Evolutionary conservation across 2,113 vertebrate species (phyloP), one percentile per base, ranked within the genome.

Genomic region (Phocoena phocoena): DNA sequence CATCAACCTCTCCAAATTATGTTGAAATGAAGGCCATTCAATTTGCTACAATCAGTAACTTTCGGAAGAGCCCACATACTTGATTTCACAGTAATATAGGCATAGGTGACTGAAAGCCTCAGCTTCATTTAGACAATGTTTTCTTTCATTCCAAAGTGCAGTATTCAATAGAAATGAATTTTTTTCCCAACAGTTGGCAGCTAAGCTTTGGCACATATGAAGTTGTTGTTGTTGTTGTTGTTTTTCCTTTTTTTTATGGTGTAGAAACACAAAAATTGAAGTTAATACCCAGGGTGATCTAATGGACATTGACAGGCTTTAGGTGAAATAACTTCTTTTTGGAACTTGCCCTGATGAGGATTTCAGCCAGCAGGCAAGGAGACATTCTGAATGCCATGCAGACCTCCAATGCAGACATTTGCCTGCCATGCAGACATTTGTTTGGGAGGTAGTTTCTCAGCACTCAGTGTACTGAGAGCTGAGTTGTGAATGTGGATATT

Each of bases 1-100:
- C 98, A 98, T 99, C 98, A 98, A 98, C 98, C 98, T 98, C 98
- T 99, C 98, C 98, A 99, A 99, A 99, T 99, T 99, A 99, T 98
- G 98, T 98, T 98, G 98, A 98, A 98, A 98, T 98, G 98, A 98
- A 99, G 98, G 98, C 98, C 98, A 98, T 99, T 99, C 98, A 99
- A 98, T 99, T 98, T 99, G 97, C 97, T 98, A 98, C 98, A 99
- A 99, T 99, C 98, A 98, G 98, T 98, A 98, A 99, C 98, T 99
- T 99, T 99, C 1, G 93, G 98, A 98, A 99, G 97, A 98, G 98
- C 98, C 97, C 96, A 98, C 97, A 99, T 99, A 99, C 99, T 99
- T 99, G 98, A 99, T 99, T 99, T 99, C 98, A 98, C 98, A 98
- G 98, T 98, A 98, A 98, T 99, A 98, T 98, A 98, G 97, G 98